Percentiles rank a stretch among this genome's conserved stretches.
Evolutionary conservation across 2,797 vertebrate species (phyloP).

Genomic region (Microcaecilia unicolor): DNA sequence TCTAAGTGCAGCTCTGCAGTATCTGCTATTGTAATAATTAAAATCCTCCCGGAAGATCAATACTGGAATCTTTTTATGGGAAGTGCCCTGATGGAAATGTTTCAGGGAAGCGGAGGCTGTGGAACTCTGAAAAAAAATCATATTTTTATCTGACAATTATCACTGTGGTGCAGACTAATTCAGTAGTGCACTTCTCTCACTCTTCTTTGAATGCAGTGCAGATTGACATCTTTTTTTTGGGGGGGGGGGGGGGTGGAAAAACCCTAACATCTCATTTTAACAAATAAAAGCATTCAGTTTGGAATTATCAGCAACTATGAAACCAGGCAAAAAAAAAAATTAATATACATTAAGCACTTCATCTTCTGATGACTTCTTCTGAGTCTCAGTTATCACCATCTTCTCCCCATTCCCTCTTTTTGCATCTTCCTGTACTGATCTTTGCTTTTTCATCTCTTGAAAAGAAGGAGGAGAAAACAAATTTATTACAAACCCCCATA

Average conservation of each 20-base stretch:
- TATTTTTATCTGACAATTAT: slow-evolving; percentile 84
- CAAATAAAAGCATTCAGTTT: slow-evolving; percentile 70
- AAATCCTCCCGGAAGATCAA: slow-evolving; percentile 84
- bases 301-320: slow-evolving; percentile 72
- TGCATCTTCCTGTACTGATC: slow-evolving; percentile 88
- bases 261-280: slow-evolving; percentile 74
- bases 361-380: slow-evolving; percentile 86
- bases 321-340: slow-evolving; percentile 73
- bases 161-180: slow-evolving; percentile 78
- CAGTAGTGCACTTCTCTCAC: slow-evolving; percentile 65
- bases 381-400: slow-evolving; percentile 67
- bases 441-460: slow-evolving; percentile 92
- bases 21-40: slow-evolving; percentile 91
- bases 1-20: slow-evolving; percentile 72
- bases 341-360: slow-evolving; percentile 87
- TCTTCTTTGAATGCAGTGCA: slow-evolving; percentile 69
- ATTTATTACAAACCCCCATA: slow-evolving; percentile 70
- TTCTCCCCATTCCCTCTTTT: slow-evolving; percentile 78
- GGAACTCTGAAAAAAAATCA: slow-evolving; percentile 72
- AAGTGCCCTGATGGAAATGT: slow-evolving; percentile 77
- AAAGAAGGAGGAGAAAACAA: slow-evolving; percentile 55
- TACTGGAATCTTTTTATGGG: slow-evolving; percentile 78
- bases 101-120: slow-evolving; percentile 65
- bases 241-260: slow-evolving; percentile 43
- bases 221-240: slow-evolving; percentile 79